Conservation (phyloP, 1,140 invertebrate genomes). For the Popillia japonica region DNA sequence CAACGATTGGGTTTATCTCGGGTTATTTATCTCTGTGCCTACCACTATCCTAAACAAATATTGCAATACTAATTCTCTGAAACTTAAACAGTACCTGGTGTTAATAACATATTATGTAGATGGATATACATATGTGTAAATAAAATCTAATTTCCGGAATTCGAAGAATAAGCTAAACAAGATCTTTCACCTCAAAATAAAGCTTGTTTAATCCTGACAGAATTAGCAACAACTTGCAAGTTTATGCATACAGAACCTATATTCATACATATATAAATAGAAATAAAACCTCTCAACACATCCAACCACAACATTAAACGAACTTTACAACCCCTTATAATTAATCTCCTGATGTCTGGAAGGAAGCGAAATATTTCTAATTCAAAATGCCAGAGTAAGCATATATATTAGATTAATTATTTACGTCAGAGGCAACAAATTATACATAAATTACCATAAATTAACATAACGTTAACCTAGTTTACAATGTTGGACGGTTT, state of each 20-base stretch:
- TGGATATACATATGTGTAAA: no score
- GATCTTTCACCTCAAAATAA: no score
- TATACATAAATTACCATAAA: constrained; percentile 28
- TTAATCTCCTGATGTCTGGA: not conserved
- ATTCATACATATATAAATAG: no score
- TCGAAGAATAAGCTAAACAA: no score
- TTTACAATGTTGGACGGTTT: not conserved
- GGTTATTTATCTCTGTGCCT: constrained; percentile 1
- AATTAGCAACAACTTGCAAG: no score
- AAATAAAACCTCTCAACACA: no score
- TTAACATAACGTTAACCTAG: constrained; percentile 19
- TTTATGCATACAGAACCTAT: no score
- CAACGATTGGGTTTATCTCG: not conserved
- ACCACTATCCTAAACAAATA: not conserved
- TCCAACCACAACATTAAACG: no score
- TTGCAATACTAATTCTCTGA: not conserved
- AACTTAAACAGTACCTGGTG: not conserved
- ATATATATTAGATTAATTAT: constrained; percentile 22
- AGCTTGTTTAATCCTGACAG: no score
- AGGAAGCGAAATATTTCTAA: constrained; percentile 6
- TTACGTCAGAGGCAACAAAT: constrained; percentile 27
- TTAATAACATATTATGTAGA: no score
- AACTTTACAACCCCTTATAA: not conserved
- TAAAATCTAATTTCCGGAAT: no score
- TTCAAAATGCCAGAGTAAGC: not conserved